phyloP scores from a whole-genome alignment of 1,140 invertebrate species.

The Macrocentrus cingulum region DNA sequence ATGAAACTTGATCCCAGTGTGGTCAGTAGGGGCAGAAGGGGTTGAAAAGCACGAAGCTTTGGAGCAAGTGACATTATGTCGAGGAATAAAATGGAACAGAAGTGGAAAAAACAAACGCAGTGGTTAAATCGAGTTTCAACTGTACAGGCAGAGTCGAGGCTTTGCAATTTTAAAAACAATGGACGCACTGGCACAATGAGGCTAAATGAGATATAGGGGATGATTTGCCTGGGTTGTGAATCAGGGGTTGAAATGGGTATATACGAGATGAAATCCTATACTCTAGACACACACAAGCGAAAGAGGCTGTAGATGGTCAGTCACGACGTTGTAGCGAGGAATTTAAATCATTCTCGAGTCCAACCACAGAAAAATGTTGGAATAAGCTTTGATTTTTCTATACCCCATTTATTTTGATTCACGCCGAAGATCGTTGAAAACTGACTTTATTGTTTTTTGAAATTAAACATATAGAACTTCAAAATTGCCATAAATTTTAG shows the following conservation, averaged over 20 bases:
- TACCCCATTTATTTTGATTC: no score
- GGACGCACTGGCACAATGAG: slow-evolving; percentile 55
- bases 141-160: slow-evolving; percentile 44
- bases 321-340: slow-evolving; percentile 45
- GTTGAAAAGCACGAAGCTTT: slow-evolving; percentile 40
- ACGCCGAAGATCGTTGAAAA: no score
- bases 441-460: no score
- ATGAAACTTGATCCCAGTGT: no score
- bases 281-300: slow-evolving; percentile 48
- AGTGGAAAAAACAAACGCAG: slow-evolving; percentile 33
- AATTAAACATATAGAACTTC: no score
- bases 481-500: background rate
- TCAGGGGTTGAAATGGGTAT: slow-evolving; percentile 29
- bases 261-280: slow-evolving; percentile 54
- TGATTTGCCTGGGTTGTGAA: slow-evolving; percentile 43
- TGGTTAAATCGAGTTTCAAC: slow-evolving; percentile 54
- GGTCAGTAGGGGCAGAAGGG: background rate
- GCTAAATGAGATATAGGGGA: slow-evolving; percentile 58
- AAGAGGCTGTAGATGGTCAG: slow-evolving; percentile 41
- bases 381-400: slow-evolving; percentile 15
- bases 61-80: slow-evolving; percentile 51
- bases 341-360: slow-evolving; percentile 46
- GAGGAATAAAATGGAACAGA: slow-evolving; percentile 31
- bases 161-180: slow-evolving; percentile 60
- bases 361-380: slow-evolving; percentile 32